Conservation (phyloP, 2,888 invertebrate species). For the Metallyticus violacea region DNA sequence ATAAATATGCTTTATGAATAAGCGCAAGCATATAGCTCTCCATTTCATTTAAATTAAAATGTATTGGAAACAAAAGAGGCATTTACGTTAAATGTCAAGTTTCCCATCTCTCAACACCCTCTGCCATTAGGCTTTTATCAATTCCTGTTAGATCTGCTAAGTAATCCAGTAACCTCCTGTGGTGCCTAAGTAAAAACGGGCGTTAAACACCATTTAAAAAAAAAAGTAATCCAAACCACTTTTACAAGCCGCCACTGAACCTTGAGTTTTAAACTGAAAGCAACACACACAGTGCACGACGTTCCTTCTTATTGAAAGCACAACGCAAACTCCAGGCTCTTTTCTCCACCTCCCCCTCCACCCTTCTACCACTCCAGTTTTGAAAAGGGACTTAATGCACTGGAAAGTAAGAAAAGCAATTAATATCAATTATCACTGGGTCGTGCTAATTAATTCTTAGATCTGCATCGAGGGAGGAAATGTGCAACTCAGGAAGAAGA, state of each 20-base stretch:
- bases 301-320: neutral
- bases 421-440: constrained; percentile 44
- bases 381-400: constrained; percentile 38
- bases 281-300: neutral
- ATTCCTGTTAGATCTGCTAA: too few species aligned
- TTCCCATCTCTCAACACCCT: too few species aligned
- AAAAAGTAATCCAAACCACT: too few species aligned
- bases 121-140: too few species aligned
- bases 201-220: too few species aligned
- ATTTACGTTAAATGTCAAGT: too few species aligned
- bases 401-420: constrained; percentile 44
- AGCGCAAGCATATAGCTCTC: too few species aligned
- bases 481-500: constrained; percentile 1
- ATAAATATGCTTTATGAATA: too few species aligned
- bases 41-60: too few species aligned
- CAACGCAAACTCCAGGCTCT: neutral
- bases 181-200: too few species aligned
- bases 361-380: neutral
- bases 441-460: constrained; percentile 40
- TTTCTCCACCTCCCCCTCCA: neutral
- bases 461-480: constrained; percentile 14
- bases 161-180: too few species aligned
- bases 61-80: too few species aligned
- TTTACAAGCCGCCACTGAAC: neutral
- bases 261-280: neutral